Base-by-base conservation (phyloP, 1,140 invertebrate genomes). In the Diachasma alloeum region DNA sequence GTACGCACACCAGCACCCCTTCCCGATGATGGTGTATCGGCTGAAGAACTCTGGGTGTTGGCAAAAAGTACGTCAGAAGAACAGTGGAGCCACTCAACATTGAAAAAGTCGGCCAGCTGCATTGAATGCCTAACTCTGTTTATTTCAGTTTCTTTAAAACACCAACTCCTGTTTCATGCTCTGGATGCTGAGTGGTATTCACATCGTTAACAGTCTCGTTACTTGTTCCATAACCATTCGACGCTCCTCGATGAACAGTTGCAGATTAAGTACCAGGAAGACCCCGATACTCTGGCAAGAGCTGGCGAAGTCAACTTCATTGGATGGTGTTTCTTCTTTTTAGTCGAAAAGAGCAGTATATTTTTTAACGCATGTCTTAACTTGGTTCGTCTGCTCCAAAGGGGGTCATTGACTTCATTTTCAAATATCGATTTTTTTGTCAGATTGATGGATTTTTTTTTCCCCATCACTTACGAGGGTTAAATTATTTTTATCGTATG, bases 151-250 rank as follows among this genome's bases (percentile, higher is more conserved):
- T 9, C 48, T 53, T 53, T 53, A 53, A 63, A 26, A 63, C 22
- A 63, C 59, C 13, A 26, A 31, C 59, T 63, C 4, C 59, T 63
- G 17, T 63, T 63, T 26, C 59, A 42, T 53, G 48, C 48, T 53
- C 48, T 53, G 48, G 17, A 53, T 53, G 48, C 48, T 63, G 59
- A 63, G 59, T 63, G 59, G 59, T 63, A 63, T 63, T 63, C 24
- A 19, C 15, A 63, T 63, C 59, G 59, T 63, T 63, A 63, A 63
- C 59, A 63, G 59, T 63, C 59, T 26, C 59, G 59, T 63, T 63
- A 63, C 59, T 63, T 63, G 59, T 63, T 31, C 59, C 59, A 63
- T 31, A 63, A 31, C 59, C 59, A 63, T 63, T 63, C 59, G 59
- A 26, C 59, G 24, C 24, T 63, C 24, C 24, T 63, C 24, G 59